Evolutionary conservation across 2,888 invertebrate genomes (phyloP), one percentile per base, ranked within the genome.

Genomic region (Cephus spinipes): DNA sequence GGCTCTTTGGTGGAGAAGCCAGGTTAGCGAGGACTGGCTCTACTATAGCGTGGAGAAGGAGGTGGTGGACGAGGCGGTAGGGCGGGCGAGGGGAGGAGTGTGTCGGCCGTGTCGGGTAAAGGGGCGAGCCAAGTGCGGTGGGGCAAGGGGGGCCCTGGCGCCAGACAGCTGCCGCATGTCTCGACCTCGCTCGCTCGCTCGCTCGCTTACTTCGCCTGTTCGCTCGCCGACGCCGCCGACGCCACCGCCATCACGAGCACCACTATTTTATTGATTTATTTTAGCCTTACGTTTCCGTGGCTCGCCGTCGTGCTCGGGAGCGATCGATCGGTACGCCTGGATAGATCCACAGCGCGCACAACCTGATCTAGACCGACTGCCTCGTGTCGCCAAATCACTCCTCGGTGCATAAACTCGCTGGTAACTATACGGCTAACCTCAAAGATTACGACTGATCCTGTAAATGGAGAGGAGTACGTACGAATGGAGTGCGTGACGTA

Each of bases 111-210:
- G 36, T 23, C 40, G 40, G 40, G 40, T 23, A 40, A 40, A 40
- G 40, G 40, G 40, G 40, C 40, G 40, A 40, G 40, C 40, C 40
- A 40, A 40, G 40, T 40, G 40, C 15, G 6, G 40, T 9, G 40
- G 40, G 85, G 87, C 85, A 86, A 85, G 85, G 86, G 86, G 87
- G 75, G 81, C 84, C 87, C 87, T 90, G 89, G 89, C 89, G 90
- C 89, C 89, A 89, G 89, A 89, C 89, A 89, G 89, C 89, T 89
- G 89, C 89, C 88, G 89, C 88, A 88, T 89, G 89, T 88, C 88
- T 88, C 89, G 89, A 89, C 89, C 90, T 89, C 89, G 89, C 87
- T 85, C 85, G 73, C 76, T 79, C 79, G 80, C 81, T 77, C 81
- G 82, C 84, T 84, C 83, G 80, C 80, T 79, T 81, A 79, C 79